Evolutionary conservation across 2,113 vertebrate species (phyloP).

Genomic region (Hyperoodon ampullatus): DNA sequence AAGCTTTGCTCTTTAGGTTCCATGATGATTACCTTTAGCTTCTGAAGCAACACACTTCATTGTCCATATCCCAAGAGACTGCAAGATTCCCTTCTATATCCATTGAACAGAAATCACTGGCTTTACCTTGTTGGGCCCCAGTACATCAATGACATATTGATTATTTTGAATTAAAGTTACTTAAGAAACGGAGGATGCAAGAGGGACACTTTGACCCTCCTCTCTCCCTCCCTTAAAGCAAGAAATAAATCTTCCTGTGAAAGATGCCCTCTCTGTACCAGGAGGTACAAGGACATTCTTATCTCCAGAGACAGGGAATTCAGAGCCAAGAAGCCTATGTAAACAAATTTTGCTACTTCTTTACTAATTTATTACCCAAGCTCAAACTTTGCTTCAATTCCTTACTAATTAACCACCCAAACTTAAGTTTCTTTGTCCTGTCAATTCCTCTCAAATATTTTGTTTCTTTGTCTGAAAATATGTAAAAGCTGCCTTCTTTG

Average conservation of each 20-base stretch:
- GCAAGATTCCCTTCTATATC: not conserved
- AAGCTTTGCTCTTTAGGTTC: not conserved
- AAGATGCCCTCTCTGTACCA: not conserved
- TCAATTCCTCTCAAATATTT: not conserved
- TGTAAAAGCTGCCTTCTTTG: not conserved
- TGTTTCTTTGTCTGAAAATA: not conserved
- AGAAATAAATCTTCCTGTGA: not conserved
- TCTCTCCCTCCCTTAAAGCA: not conserved
- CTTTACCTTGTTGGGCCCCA: not conserved
- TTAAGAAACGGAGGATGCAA: not conserved
- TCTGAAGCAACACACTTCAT: not conserved
- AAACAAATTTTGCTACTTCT: not conserved
- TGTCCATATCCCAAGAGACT: not conserved
- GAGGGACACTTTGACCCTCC: not conserved
- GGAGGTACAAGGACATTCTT: not conserved
- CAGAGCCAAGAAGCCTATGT: not conserved
- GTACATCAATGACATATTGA: not conserved
- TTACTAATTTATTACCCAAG: not conserved
- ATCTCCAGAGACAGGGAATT: not conserved
- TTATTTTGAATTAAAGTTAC: not conserved
- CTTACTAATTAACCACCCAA: not conserved
- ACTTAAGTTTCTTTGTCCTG: not conserved
- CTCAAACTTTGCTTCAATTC: not conserved
- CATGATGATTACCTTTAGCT: not conserved
- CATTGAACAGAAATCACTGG: not conserved